Conservation (phyloP, 1,140 invertebrate species). For the Whitmania pigra region DNA sequence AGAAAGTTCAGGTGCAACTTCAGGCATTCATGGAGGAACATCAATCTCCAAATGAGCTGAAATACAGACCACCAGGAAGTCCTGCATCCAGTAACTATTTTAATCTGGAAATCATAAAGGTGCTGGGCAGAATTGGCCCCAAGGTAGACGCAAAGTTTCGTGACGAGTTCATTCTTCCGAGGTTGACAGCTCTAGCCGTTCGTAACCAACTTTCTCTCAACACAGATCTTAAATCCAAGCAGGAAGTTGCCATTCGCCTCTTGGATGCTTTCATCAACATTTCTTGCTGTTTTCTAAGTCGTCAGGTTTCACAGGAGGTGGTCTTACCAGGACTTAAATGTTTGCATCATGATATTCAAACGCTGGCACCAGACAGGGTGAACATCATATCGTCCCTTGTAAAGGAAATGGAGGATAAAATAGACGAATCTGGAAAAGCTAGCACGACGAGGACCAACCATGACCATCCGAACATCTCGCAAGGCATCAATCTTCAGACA, state of each 20-base stretch:
- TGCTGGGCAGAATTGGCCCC: slow-evolving; percentile 41
- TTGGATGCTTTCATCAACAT: slow-evolving; percentile 56
- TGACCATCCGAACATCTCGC: background rate
- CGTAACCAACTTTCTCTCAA: slow-evolving; percentile 46
- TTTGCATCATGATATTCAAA: slow-evolving; percentile 37
- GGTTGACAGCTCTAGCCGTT: slow-evolving; percentile 49
- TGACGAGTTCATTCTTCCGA: slow-evolving; percentile 51
- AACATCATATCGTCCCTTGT: slow-evolving; percentile 41
- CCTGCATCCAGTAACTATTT: slow-evolving; percentile 41
- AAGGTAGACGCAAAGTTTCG: slow-evolving; percentile 44
- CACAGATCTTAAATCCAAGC: slow-evolving; percentile 43
- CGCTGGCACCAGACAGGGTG: slow-evolving; percentile 38
- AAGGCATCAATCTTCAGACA: background rate
- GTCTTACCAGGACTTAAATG: slow-evolving; percentile 42
- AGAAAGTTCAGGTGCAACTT: slow-evolving; percentile 59
- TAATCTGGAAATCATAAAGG: slow-evolving; percentile 41
- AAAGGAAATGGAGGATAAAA: slow-evolving; percentile 40
- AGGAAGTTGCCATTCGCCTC: slow-evolving; percentile 50
- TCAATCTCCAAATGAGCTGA: background rate
- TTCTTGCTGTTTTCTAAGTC: slow-evolving; percentile 50
- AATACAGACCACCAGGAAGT: background rate
- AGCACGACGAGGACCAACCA: background rate
- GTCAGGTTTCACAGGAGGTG: slow-evolving; percentile 40
- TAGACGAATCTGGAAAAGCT: slow-evolving; percentile 30
- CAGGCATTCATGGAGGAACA: slow-evolving; percentile 52